A percentile compares a stretch with the other conserved stretches of the same genome.
Evolutionary conservation across 2,888 invertebrate species (phyloP).

Genomic region (Orthosia gracilis): DNA sequence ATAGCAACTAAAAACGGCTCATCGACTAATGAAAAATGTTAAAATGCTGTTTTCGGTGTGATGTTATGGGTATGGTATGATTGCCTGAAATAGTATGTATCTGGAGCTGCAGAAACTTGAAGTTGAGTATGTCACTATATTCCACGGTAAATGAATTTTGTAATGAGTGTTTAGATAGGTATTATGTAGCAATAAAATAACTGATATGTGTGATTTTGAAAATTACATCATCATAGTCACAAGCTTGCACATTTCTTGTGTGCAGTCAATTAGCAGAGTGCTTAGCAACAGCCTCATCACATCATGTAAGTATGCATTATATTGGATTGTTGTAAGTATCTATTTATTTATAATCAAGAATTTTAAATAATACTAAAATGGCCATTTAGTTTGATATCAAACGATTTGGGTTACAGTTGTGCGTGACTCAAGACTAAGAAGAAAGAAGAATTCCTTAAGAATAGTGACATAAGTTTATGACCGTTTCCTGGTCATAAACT

Average conservation of each 20-base stretch:
- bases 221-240: slow-evolving; percentile 29
- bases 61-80: neutral
- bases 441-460: slow-evolving; percentile 73
- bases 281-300: slow-evolving; percentile 55
- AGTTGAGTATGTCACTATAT: neutral
- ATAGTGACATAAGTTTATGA: slow-evolving; percentile 81
- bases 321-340: slow-evolving; percentile 79
- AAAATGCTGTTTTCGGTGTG: neutral
- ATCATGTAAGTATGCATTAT: slow-evolving; percentile 71
- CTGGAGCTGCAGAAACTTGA: neutral
- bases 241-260: slow-evolving; percentile 51
- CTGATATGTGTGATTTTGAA: slow-evolving; percentile 45
- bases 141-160: neutral
- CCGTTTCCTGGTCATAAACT: slow-evolving; percentile 85
- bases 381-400: slow-evolving; percentile 63
- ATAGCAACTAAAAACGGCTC: neutral
- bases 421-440: slow-evolving; percentile 65
- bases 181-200: slow-evolving; percentile 26
- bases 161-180: neutral
- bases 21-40: neutral
- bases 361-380: slow-evolving; percentile 56
- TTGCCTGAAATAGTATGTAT: neutral
- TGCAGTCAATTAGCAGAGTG: slow-evolving; percentile 60
- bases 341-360: slow-evolving; percentile 75
- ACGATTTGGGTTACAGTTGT: slow-evolving; percentile 81